A percentile compares a stretch with the other conserved stretches of the same genome.
Evolutionary conservation across 2,797 vertebrate genomes (phyloP).

Genomic region (Sternotherus odoratus): DNA sequence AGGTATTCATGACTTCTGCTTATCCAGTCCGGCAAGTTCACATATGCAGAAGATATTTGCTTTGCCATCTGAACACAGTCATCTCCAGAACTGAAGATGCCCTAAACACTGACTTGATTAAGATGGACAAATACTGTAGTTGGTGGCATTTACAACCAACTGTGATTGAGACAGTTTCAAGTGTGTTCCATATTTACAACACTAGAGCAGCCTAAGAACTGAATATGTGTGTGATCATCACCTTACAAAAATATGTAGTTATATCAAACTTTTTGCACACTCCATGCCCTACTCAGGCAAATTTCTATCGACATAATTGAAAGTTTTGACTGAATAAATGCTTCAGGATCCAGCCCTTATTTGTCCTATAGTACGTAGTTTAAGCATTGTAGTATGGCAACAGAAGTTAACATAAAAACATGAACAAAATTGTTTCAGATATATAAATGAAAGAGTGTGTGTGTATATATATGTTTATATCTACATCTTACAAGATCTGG

Average conservation of each 20-base stretch:
- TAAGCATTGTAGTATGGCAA: not conserved
- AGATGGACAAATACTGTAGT: not conserved
- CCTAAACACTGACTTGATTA: not conserved
- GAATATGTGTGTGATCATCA: not conserved
- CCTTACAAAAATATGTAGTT: not conserved
- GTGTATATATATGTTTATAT: no score
- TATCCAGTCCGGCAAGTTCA: not conserved
- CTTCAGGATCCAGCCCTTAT: not conserved
- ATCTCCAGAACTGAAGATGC: not conserved
- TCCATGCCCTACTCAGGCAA: constrained; percentile 18
- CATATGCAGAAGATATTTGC: not conserved
- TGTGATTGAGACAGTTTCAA: not conserved
- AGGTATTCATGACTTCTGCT: not conserved
- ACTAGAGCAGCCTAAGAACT: not conserved
- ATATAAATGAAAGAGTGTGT: no score
- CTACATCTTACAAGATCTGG: constrained; percentile 41
- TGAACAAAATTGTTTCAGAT: not conserved
- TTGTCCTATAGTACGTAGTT: not conserved
- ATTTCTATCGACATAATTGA: not conserved
- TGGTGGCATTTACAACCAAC: not conserved
- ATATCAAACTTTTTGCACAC: not conserved
- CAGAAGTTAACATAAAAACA: constrained; percentile 4
- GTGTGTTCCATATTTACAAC: not conserved
- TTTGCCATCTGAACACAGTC: not conserved
- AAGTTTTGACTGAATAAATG: not conserved